Evolutionary conservation across 2,888 invertebrate species (phyloP), one percentile per base, ranked within the genome.

Genomic region (Apodemia zela): DNA sequence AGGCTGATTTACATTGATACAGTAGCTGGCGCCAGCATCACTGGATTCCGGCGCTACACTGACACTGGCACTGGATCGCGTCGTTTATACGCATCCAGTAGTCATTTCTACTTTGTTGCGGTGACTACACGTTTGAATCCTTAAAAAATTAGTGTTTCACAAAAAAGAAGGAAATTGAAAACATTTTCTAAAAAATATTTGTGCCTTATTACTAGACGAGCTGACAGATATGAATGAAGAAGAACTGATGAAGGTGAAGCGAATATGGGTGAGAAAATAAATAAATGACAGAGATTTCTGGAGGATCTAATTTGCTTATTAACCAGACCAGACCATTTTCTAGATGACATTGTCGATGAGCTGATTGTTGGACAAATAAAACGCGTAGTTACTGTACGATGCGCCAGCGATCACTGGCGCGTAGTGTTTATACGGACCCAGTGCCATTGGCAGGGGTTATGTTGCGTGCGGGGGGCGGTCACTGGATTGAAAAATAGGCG

Each of bases 361-460:
- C 45, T 45, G 45, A 45, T 45, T 45, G 45, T 45, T 45, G 45
- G 45, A 45, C 45, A 45, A 45, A 45, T 15, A 45, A 45, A 45
- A 45, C n/a, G 45, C n/a, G 45, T 45, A 11, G 45, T 45, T 45
- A 45, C n/a, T 45, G 45, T 45, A 45, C n/a, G 45, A 45, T 45
- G 45, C 13, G 45, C 15, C 2, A 45, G 45, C 45, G 15, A 45
- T 45, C 42, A 42, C 8, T 42, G 42, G 11, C n/a, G 45, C 45
- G 29, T 29, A 29, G 29, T 29, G 29, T 29, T 29, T 29, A 29
- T 29, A 29, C 29, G 5, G 29, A 29, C 5, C 29, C 29, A 29
- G 29, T 29, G 29, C 29, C 29, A 29, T 5, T 29, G 5, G 29
- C 29, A 29, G 29, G 29, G 3, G 29, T 5, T 45, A 11, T n/a